Evolutionary conservation across 2,888 invertebrate genomes (phyloP).

Genomic region (Harpalus rufipes): DNA sequence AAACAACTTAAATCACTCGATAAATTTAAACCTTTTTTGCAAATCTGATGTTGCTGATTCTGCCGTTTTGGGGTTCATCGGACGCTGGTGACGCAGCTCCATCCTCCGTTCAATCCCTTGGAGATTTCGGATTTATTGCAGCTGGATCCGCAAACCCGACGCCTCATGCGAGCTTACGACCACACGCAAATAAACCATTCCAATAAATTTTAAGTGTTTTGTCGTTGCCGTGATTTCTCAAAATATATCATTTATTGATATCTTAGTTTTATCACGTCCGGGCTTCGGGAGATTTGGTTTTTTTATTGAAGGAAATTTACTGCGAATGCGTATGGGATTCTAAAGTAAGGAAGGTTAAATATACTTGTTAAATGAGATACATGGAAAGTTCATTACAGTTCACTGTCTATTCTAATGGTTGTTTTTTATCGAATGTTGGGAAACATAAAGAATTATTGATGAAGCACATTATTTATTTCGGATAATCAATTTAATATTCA

Average conservation of each 20-base stretch:
- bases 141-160: background rate
- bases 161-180: conserved; percentile 20
- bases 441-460: background rate
- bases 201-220: conserved; percentile 58
- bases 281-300: conserved; percentile 19
- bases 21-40: background rate
- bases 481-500: background rate
- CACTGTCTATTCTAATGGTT: background rate
- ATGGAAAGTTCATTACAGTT: conserved; percentile 12
- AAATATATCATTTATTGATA: conserved; percentile 53
- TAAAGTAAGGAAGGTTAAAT: background rate
- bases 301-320: conserved; percentile 6
- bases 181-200: conserved; percentile 48
- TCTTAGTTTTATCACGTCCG: conserved; percentile 43
- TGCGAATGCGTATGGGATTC: conserved; percentile 8
- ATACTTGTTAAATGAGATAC: background rate
- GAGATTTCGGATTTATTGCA: conserved; percentile 34
- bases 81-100: conserved; percentile 1
- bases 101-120: background rate
- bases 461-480: background rate
- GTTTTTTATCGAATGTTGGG: background rate
- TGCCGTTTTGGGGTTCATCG: background rate
- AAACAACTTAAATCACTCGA: background rate
- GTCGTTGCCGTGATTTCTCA: conserved; percentile 44
- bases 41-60: background rate